Conservation (phyloP, 1,140 invertebrate species). For the Nymphalis io region DNA sequence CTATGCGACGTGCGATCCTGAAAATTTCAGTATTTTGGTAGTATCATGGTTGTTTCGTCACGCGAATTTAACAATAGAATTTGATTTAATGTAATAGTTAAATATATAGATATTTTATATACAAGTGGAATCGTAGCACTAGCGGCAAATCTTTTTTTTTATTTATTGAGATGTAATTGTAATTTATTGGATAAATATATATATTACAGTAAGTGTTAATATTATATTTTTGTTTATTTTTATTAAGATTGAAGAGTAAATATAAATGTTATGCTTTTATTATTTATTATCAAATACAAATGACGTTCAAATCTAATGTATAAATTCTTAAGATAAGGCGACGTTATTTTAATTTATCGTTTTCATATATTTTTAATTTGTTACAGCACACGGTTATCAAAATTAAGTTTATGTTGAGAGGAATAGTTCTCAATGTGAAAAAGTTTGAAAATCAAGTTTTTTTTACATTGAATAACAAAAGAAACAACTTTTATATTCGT, state of each 20-base stretch:
- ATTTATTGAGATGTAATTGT: background rate
- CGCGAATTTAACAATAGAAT: background rate
- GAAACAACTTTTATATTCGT: conserved; percentile 18
- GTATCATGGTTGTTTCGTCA: conserved; percentile 7
- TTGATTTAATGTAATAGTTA: background rate
- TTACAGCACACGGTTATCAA: conserved; percentile 4
- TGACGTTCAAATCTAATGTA: background rate
- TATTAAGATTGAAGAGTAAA: too few relatives aligned
- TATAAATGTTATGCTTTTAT: background rate
- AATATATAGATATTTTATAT: background rate
- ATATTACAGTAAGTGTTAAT: background rate
- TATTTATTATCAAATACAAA: background rate
- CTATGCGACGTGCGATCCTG: conserved; percentile 2
- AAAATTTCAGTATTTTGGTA: conserved; percentile 28
- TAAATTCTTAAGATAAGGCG: background rate
- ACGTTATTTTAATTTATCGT: background rate
- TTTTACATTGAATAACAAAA: conserved; percentile 2
- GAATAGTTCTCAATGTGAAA: conserved; percentile 1
- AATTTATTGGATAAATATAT: background rate
- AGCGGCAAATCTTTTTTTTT: background rate
- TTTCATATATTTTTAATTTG: conserved; percentile 1
- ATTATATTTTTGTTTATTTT: background rate
- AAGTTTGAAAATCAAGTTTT: background rate
- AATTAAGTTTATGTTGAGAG: conserved; percentile 16
- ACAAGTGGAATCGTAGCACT: background rate